Conservation (phyloP, 2,888 invertebrate species). For the Drosophila mettleri region DNA sequence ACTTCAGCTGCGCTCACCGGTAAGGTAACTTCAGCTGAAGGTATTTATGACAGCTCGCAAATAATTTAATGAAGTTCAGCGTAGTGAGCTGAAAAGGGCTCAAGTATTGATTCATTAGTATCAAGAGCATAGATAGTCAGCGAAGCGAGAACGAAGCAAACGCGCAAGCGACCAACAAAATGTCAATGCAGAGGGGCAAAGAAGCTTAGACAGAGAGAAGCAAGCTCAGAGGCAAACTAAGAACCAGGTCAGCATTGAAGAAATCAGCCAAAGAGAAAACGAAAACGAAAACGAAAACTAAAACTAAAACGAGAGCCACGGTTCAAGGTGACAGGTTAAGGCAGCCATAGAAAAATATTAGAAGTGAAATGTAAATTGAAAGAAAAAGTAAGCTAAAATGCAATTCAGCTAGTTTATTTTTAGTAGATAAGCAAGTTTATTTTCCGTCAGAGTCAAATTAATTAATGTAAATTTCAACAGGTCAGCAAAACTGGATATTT, state of each 20-base stretch:
- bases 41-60: not conserved
- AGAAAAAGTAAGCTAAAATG: not conserved
- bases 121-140: not conserved
- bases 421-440: not conserved
- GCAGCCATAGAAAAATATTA: conserved; percentile 6
- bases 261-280: conserved; percentile 1
- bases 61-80: conserved; percentile 3
- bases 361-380: not conserved
- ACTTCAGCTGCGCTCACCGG: conserved; percentile 9
- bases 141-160: conserved; percentile 1
- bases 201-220: not conserved
- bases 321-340: conserved; percentile 2
- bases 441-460: not conserved
- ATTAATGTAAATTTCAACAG: not conserved
- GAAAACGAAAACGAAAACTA: not conserved
- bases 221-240: not conserved
- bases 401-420: not conserved
- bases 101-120: conserved; percentile 29
- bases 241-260: not conserved
- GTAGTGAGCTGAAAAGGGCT: conserved; percentile 7
- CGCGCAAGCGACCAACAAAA: no score
- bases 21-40: not conserved
- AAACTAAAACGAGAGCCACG: not conserved
- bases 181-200: not conserved
- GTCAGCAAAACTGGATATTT: not conserved